Evolutionary conservation across 2,888 invertebrate species (phyloP).

Genomic region (Eucera pruinosa): DNA sequence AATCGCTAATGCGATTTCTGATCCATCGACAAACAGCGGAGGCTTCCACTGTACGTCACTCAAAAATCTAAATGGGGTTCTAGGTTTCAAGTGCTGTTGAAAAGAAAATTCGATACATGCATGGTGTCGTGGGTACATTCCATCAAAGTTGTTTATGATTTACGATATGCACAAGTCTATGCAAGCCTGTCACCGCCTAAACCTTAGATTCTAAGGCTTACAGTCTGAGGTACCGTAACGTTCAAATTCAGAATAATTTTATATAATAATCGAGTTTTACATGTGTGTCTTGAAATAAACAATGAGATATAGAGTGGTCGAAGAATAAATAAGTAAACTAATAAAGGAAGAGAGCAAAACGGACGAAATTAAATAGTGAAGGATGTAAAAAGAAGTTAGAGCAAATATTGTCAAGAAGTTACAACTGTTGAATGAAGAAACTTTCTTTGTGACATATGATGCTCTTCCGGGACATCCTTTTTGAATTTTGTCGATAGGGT

Average conservation of each 20-base stretch:
- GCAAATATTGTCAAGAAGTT: slow-evolving; percentile 8
- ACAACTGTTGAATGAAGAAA: slow-evolving; percentile 4
- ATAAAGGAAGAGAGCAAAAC: background rate
- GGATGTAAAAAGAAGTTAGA: background rate
- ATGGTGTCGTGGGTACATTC: background rate
- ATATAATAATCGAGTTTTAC: background rate
- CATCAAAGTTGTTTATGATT: background rate
- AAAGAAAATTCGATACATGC: slow-evolving; percentile 7
- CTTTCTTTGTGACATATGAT: slow-evolving; percentile 27
- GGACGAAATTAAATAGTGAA: too few relatives aligned
- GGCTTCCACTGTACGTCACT: slow-evolving; percentile 1
- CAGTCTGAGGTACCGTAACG: background rate
- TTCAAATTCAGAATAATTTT: slow-evolving; percentile 11
- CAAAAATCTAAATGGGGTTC: slow-evolving; percentile 3
- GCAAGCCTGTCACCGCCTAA: too few relatives aligned
- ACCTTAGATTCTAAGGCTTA: too few relatives aligned
- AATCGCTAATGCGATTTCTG: slow-evolving; percentile 36
- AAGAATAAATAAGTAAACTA: slow-evolving; percentile 21
- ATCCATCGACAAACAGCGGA: slow-evolving; percentile 1
- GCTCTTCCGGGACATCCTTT: slow-evolving; percentile 9
- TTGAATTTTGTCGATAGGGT: too few relatives aligned
- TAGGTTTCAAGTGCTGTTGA: slow-evolving; percentile 1
- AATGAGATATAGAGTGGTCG: too few relatives aligned
- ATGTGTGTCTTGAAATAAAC: background rate
- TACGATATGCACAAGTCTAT: background rate